A percentile compares a stretch with the other conserved stretches of the same genome.
phyloP scores from a whole-genome alignment of 2,888 invertebrate genomes.

The Clistopyga incitator region DNA sequence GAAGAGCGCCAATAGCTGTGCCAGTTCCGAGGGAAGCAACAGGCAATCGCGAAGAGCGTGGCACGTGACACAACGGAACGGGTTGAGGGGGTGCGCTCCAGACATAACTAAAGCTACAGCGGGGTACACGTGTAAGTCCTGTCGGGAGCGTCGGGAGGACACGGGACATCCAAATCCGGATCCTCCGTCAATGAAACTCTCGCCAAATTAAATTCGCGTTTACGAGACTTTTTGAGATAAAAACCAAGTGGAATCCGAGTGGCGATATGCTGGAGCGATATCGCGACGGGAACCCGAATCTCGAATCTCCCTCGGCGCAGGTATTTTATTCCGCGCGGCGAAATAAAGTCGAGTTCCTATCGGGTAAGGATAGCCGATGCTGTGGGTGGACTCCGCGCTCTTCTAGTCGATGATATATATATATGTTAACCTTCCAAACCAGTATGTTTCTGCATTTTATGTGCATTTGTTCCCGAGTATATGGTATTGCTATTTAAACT shows the following conservation, averaged over 20 bases:
- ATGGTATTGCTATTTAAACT: slow-evolving; percentile 3
- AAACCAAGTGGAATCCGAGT: slow-evolving; percentile 9
- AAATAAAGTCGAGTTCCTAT: slow-evolving; percentile 31
- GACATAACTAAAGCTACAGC: slow-evolving; percentile 1
- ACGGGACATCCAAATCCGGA: slow-evolving; percentile 17
- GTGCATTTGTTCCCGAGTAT: neutral
- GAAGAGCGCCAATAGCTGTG: neutral
- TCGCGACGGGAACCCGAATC: slow-evolving; percentile 8
- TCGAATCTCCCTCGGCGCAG: neutral
- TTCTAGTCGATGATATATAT: slow-evolving; percentile 17
- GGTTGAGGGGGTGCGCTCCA: slow-evolving; percentile 49
- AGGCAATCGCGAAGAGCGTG: slow-evolving; percentile 12
- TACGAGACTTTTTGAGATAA: slow-evolving; percentile 43
- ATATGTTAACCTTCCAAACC: slow-evolving; percentile 1
- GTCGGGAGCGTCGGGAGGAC: slow-evolving; percentile 10
- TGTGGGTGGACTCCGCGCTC: neutral
- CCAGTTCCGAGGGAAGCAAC: neutral
- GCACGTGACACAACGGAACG: slow-evolving; percentile 54
- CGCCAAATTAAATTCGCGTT: slow-evolving; percentile 48
- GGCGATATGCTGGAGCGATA: slow-evolving; percentile 22
- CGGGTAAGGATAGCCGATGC: neutral
- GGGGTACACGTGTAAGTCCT: slow-evolving; percentile 11
- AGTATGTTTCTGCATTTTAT: slow-evolving; percentile 4
- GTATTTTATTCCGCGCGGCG: slow-evolving; percentile 24
- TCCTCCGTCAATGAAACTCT: slow-evolving; percentile 51